Percentiles rank a stretch among this genome's conserved stretches.
phyloP scores from a whole-genome alignment of 2,797 vertebrate genomes.

The Rhabdophis nuchalis region DNA sequence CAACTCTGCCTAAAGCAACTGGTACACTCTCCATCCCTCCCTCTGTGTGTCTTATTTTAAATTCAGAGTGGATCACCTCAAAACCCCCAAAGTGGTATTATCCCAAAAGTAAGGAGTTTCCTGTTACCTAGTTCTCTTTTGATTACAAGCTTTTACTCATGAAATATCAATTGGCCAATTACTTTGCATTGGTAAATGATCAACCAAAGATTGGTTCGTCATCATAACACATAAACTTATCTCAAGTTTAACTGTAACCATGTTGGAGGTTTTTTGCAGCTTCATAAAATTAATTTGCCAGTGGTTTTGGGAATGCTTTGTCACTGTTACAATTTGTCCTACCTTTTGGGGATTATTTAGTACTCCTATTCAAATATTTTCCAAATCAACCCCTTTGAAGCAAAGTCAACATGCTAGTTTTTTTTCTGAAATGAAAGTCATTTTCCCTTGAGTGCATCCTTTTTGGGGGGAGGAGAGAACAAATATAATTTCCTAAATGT shows the following conservation, averaged over 20 bases:
- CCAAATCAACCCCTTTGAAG: background rate
- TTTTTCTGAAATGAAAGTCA: background rate
- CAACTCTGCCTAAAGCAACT: background rate
- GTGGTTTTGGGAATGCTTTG: background rate
- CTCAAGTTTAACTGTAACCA: background rate
- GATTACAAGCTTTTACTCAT: background rate
- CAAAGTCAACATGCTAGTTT: background rate
- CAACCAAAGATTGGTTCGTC: background rate
- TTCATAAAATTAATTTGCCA: background rate
- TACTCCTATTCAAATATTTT: background rate
- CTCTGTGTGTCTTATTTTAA: background rate
- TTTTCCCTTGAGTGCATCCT: background rate
- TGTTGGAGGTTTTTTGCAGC: background rate
- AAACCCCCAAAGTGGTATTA: background rate
- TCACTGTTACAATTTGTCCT: background rate
- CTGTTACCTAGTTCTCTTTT: background rate
- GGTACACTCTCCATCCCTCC: background rate
- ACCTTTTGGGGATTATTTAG: background rate
- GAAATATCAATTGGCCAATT: background rate
- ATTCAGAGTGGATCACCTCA: background rate
- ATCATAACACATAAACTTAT: background rate
- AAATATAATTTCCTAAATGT: background rate
- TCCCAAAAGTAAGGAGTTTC: background rate
- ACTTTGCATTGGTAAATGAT: background rate
- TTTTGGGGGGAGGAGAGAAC: background rate